Evolutionary conservation across 1,140 invertebrate genomes (phyloP), one percentile per base, ranked within the genome.

Genomic region (Fragariocoptes setiger): DNA sequence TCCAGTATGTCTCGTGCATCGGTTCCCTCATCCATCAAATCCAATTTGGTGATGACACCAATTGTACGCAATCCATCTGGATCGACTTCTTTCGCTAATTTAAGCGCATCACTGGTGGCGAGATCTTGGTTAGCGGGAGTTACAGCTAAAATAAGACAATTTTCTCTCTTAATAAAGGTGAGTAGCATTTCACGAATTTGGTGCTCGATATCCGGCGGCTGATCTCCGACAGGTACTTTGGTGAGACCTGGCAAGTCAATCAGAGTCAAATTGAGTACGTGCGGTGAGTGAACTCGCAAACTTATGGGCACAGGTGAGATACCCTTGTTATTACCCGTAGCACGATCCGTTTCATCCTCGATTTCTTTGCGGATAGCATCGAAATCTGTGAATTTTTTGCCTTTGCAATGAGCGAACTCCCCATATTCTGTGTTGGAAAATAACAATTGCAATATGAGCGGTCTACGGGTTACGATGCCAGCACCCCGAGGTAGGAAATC

Each of bases 281-380:
- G 76, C 31, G 90, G 90, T 42, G 86, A 95, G 57, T 90, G 95
- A 20, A 99, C 85, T 54, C 88, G 68, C 48, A 97, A 67, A 63
- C 97, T 97, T 57, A 99, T 99, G 17, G 92, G 90, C 54, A 95
- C 70, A 51, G 83, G 83, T 17, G 86, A 95, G 50, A 99, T 97
- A 49, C 86, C 88, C 62, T 97, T 99, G 58, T 97, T 97, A 50
- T 69, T 69, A 40, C 90, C 90, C 22, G 92, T 99, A 43, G 85
- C 66, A 44, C 88, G 67, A 57, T 99, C 90, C 18, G 92, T 99
- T 64, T 99, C 92, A 43, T 68, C 73, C 61, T 97, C 90, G 53
- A 99, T 97, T 63, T 99, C 90, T 50, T 67, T 70, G 15, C 90
- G 72, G 21, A 99, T 83, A 55, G 79, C 73, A 58, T 86, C 78